Evolutionary conservation across 92 coral and sea anemone genomes (phyloP).

Genomic region (Virgularia gustaviana): DNA sequence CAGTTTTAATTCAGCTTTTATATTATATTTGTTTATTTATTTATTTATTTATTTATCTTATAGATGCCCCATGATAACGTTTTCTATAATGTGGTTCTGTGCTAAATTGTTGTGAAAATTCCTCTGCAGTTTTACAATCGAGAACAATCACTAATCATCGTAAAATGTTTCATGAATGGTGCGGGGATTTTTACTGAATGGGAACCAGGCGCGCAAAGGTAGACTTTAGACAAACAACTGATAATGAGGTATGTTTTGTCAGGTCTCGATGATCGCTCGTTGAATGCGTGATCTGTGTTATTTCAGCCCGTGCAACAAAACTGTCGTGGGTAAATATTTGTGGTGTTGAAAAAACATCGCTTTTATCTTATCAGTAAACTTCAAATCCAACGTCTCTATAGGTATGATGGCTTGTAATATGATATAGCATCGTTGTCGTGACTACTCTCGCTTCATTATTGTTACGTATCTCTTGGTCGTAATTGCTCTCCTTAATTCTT

Average conservation of each 20-base stretch:
- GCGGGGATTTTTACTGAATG: no score
- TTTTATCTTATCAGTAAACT: conserved; percentile 95
- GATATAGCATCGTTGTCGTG: no score
- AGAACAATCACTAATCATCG: no score
- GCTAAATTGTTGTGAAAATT: no score
- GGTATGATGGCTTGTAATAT: conserved; percentile 32
- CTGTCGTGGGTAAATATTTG: conserved; percentile 22
- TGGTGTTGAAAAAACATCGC: conserved; percentile 54
- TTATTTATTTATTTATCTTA: no score
- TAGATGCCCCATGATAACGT: not conserved
- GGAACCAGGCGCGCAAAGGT: no score
- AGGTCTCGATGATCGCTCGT: conserved; percentile 17
- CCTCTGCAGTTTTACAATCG: no score
- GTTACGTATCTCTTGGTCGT: no score
- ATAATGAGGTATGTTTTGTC: conserved; percentile 25
- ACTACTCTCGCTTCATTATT: not conserved
- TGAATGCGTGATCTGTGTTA: conserved; percentile 41
- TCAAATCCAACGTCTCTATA: conserved; percentile 65
- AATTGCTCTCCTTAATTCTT: conserved; percentile 17
- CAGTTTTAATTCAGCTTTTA: no score
- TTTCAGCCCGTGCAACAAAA: conserved; percentile 39
- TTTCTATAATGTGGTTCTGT: no score
- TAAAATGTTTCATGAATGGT: no score
- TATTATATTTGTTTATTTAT: no score
- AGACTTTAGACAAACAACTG: not conserved